Evolutionary conservation across 2,888 invertebrate genomes (phyloP), one percentile per base, ranked within the genome.

Genomic region (Rhynchonema sp.): DNA sequence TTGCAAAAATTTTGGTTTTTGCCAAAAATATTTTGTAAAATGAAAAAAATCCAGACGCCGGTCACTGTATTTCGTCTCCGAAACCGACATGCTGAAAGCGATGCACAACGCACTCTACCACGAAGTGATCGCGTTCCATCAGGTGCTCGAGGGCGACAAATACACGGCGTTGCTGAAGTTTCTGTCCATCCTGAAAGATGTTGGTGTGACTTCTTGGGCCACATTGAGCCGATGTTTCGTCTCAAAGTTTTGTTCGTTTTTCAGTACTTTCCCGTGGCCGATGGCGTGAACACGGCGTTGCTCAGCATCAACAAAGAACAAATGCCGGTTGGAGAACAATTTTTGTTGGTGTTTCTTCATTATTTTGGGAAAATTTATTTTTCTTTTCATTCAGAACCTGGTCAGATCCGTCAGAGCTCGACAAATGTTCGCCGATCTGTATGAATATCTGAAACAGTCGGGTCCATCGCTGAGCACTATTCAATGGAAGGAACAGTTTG

Each of bases 11-110:
- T 38, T 9, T 38, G 9, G 38, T 38, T 38, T 9, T 38, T 38
- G 38, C 20, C 20, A 20, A 13, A 9, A 20, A 38, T 38, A 20
- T 38, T 38, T 9, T 38, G 20, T 13, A 20, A 52, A 20, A 22
- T 52, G 20, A 23, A 20, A 17, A 22, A 52, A 17, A 9, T 65
- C 61, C 60, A 69, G 69, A 55, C 69, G 69, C 59, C 63, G 63
- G 52, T 60, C 63, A 46, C 63, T 61, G 27, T 70, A 65, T 63
- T 71, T 60, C 58, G 69, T 70, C 9, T 69, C 69, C 1, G 71
- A 71, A 61, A 64, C 66, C 25, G 71, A 71, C 59, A 68, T 71
- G 68, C 65, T 71, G 58, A 69, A 69, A 60, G 68, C 71, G 22
- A 67, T 70, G 62, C 61, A 67, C 49, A 64, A 64, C 64, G 71